phyloP scores from a whole-genome alignment of 2,113 vertebrate genomes.

The Climacteris rufus region DNA sequence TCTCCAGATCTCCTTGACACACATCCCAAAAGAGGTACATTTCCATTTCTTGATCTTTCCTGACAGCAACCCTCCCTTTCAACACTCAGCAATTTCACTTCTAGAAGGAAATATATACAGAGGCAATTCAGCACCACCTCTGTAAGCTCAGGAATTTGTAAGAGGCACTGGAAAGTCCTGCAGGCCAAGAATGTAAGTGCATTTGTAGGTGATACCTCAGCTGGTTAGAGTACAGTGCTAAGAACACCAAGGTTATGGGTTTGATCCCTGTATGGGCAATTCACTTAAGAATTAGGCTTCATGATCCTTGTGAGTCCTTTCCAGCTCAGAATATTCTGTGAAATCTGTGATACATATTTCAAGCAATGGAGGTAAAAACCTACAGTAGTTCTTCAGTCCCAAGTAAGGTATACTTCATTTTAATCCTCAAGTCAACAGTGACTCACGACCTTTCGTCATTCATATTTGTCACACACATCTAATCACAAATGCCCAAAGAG shows the following conservation, averaged over 20 bases:
- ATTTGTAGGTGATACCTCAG: neutral
- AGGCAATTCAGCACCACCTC: neutral
- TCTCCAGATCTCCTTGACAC: conserved; percentile 17
- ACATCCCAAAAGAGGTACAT: neutral
- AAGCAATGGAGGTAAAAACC: neutral
- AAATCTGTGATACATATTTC: neutral
- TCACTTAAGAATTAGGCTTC: neutral
- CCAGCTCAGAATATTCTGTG: neutral
- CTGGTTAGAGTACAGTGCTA: neutral
- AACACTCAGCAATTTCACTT: neutral
- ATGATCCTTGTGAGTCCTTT: neutral
- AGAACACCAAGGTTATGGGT: neutral
- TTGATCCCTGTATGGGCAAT: neutral
- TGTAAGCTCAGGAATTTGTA: neutral
- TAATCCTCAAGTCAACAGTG: neutral
- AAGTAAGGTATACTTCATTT: neutral
- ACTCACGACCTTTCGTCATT: neutral
- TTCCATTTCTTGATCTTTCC: conserved; percentile 20
- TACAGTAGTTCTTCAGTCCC: neutral
- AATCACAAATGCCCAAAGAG: neutral
- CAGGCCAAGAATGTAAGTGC: neutral
- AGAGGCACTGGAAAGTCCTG: neutral
- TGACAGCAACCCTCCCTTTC: neutral
- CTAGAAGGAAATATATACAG: neutral
- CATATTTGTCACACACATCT: neutral